Percentiles rank a stretch among this genome's conserved stretches.
Evolutionary conservation across 2,888 invertebrate genomes (phyloP).

Genomic region (Latheticus oryzae): DNA sequence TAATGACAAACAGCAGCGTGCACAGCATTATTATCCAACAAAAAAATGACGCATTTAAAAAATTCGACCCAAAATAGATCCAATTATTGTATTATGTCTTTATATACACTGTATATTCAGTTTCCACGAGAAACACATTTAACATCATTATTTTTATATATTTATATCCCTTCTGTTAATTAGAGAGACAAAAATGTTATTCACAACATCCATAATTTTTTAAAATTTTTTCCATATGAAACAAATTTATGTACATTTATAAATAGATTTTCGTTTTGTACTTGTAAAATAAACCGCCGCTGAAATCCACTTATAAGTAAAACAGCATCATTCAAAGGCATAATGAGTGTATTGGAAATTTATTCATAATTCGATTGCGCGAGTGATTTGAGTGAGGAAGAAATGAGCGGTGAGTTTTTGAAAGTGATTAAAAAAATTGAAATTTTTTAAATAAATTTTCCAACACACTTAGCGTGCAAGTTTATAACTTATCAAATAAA

Average conservation of each 20-base stretch:
- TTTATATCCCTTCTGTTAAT: slow-evolving; percentile 36
- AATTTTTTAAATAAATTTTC: slow-evolving; percentile 23
- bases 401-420: slow-evolving; percentile 20
- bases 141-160: slow-evolving; percentile 37
- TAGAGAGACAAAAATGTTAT: slow-evolving; percentile 27
- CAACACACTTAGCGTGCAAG: slow-evolving; percentile 33
- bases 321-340: slow-evolving; percentile 37
- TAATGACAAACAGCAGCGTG: slow-evolving; percentile 48
- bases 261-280: slow-evolving; percentile 27
- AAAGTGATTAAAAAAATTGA: too few relatives aligned
- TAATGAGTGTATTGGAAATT: slow-evolving; percentile 36
- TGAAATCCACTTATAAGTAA: slow-evolving; percentile 17
- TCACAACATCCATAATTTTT: slow-evolving; percentile 34
- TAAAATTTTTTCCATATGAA: slow-evolving; percentile 24
- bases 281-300: slow-evolving; percentile 20
- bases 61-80: slow-evolving; percentile 39
- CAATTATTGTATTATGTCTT: slow-evolving; percentile 34
- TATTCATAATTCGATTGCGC: slow-evolving; percentile 23
- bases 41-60: slow-evolving; percentile 31
- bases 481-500: slow-evolving; percentile 9
- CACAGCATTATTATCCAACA: slow-evolving; percentile 44
- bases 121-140: slow-evolving; percentile 43
- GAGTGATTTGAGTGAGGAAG: slow-evolving; percentile 27
- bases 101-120: slow-evolving; percentile 37
- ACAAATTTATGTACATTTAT: slow-evolving; percentile 34